phyloP scores from a whole-genome alignment of 2,113 vertebrate species.

The Hippotragus niger region DNA sequence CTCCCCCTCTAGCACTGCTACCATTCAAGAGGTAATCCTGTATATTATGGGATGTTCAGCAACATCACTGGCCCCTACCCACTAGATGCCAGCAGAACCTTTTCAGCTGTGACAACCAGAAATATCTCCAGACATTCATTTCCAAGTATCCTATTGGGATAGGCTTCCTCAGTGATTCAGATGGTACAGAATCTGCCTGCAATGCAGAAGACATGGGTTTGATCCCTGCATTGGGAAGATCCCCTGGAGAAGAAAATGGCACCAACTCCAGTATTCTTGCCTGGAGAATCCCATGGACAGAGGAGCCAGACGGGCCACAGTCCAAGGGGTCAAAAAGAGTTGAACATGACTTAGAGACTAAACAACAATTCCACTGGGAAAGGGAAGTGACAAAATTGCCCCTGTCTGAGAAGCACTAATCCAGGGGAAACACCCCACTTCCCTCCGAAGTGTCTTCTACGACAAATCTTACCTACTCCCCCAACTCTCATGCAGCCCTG shows the following conservation, averaged over 20 bases:
- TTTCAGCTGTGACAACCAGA: not conserved
- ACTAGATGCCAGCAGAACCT: not conserved
- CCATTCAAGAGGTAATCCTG: not conserved
- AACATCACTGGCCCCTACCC: not conserved
- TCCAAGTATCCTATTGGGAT: not conserved
- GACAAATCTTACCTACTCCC: not conserved
- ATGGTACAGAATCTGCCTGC: not conserved
- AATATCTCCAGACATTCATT: not conserved
- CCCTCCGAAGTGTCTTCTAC: rapidly evolving
- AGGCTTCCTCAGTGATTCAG: not conserved
- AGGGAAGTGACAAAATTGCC: not conserved
- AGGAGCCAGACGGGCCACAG: not conserved
- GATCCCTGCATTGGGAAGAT: not conserved
- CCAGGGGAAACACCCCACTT: not conserved
- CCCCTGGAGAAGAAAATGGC: not conserved
- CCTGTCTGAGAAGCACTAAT: not conserved
- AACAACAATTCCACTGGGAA: not conserved
- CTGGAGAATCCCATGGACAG: not conserved
- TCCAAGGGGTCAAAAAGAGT: not conserved
- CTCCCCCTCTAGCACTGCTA: rapidly evolving
- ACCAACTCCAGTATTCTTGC: not conserved
- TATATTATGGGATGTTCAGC: not conserved
- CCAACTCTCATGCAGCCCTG: rapidly evolving
- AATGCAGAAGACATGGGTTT: not conserved
- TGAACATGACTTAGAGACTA: not conserved